Conservation (phyloP, 2,113 vertebrate species). For the Argyrosomus japonicus region DNA sequence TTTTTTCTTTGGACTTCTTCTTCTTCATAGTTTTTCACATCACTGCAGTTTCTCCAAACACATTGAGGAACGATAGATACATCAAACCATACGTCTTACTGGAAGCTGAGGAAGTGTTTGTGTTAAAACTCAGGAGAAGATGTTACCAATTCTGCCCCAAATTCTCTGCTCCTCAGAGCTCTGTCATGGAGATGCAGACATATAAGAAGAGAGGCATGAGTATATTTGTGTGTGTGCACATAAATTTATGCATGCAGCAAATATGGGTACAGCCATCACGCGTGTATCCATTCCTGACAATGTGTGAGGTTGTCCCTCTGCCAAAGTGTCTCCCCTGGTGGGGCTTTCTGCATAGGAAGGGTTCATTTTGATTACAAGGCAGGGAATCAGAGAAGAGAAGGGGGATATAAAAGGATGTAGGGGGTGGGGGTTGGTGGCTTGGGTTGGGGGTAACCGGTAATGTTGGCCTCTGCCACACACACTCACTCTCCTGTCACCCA, state of each 20-base stretch:
- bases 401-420: too few relatives aligned
- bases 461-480: not conserved
- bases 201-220: not conserved
- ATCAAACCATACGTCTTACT: not conserved
- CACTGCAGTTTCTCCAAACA: not conserved
- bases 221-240: not conserved
- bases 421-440: not conserved
- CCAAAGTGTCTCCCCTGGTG: not conserved
- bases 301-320: not conserved
- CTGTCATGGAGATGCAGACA: not conserved
- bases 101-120: not conserved
- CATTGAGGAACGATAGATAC: not conserved
- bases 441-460: not conserved
- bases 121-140: not conserved
- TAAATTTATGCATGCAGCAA: not conserved
- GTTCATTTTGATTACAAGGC: constrained; percentile 41
- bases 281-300: constrained; percentile 14
- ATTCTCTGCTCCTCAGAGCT: not conserved
- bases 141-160: not conserved
- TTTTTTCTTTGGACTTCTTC: not conserved
- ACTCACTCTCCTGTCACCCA: constrained; percentile 7
- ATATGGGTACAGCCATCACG: not conserved
- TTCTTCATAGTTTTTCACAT: not conserved
- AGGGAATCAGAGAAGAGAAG: not conserved
- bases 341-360: not conserved